phyloP scores from a whole-genome alignment of 2,113 vertebrate species.

The Entomyzon cyanotis region DNA sequence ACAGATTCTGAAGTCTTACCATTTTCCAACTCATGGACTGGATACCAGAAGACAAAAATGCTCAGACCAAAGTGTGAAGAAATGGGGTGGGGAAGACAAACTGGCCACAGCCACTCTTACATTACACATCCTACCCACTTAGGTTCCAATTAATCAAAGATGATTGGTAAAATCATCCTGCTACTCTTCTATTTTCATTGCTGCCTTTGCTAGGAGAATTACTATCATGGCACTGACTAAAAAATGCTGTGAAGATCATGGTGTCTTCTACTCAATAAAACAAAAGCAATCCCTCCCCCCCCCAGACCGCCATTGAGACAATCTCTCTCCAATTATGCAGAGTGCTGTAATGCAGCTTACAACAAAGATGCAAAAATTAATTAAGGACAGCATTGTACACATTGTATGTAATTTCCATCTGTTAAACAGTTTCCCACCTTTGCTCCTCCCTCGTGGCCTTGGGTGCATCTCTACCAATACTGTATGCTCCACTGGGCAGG shows the following conservation, averaged over 20 bases:
- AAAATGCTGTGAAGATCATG: neutral
- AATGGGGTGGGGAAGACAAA: neutral
- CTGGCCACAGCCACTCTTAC: neutral
- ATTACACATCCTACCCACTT: neutral
- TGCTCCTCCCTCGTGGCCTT: accelerated
- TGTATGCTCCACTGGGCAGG: neutral
- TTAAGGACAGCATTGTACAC: neutral
- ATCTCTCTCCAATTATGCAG: neutral
- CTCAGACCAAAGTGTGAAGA: neutral
- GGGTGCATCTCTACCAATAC: neutral
- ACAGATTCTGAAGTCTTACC: neutral
- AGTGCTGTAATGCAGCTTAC: neutral
- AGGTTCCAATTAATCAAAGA: neutral
- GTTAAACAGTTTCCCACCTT: neutral
- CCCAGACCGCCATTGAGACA: accelerated
- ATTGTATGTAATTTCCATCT: neutral
- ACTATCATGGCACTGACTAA: neutral
- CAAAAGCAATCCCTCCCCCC: accelerated
- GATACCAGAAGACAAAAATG: neutral
- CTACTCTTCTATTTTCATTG: neutral
- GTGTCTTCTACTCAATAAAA: neutral
- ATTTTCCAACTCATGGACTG: neutral
- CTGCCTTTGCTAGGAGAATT: neutral
- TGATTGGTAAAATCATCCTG: neutral
- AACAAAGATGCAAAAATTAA: neutral